Conservation (phyloP, 2,888 invertebrate species). For the Tipula vernalis region DNA sequence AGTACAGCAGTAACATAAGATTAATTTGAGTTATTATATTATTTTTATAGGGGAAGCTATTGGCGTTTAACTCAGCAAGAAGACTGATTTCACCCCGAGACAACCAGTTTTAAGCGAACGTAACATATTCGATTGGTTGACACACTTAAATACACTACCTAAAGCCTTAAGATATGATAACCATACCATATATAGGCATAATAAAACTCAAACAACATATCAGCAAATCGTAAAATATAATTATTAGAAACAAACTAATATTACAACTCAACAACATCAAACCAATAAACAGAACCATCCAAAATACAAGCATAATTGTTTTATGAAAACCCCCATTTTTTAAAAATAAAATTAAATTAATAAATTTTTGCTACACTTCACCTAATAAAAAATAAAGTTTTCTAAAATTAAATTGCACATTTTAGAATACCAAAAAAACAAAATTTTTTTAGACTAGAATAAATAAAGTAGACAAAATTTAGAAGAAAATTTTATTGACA, state of each 20-base stretch:
- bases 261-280: not conserved
- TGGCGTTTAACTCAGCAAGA: too few species aligned
- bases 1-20: too few species aligned
- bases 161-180: too few species aligned
- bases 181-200: too few species aligned
- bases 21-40: too few species aligned
- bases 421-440: not conserved
- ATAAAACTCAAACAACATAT: not conserved
- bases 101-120: too few species aligned
- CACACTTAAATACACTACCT: too few species aligned
- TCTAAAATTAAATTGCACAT: not conserved
- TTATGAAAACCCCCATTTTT: not conserved
- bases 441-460: not conserved
- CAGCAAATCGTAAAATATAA: not conserved
- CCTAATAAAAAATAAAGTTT: not conserved
- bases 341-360: not conserved
- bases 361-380: not conserved
- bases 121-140: too few species aligned
- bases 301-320: not conserved
- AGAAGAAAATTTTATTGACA: not conserved
- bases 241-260: not conserved
- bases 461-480: not conserved
- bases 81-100: too few species aligned
- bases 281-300: not conserved
- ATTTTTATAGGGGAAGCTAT: too few species aligned